Conservation (phyloP, 2,888 invertebrate species). For the Polymixis flavicincta region DNA sequence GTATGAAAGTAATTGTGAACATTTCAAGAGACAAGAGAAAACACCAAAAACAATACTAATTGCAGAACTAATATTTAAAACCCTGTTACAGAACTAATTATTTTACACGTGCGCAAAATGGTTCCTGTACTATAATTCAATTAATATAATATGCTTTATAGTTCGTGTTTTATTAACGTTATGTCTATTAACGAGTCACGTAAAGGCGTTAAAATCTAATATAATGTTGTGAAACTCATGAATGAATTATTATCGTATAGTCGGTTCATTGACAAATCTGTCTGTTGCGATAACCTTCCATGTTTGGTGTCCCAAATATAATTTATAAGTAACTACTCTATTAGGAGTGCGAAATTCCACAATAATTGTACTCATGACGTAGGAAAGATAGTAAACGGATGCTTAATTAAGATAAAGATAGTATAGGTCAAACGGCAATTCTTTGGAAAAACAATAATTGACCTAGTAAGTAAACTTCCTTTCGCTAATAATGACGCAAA, state of each 20-base stretch:
- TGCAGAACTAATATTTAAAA: conserved; percentile 26
- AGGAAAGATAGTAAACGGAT: conserved; percentile 10
- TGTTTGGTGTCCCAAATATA: conserved; percentile 48
- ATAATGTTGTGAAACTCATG: conserved; percentile 60
- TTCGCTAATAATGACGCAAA: background rate
- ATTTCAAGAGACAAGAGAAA: conserved; percentile 2
- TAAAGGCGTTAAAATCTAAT: conserved; percentile 51
- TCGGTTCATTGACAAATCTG: conserved; percentile 67
- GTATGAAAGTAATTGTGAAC: conserved; percentile 13
- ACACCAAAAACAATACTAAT: conserved; percentile 17
- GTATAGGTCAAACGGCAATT: conserved; percentile 10
- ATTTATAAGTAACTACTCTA: conserved; percentile 8
- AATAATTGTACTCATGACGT: conserved; percentile 2
- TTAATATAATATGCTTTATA: conserved; percentile 26
- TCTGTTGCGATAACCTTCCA: conserved; percentile 65
- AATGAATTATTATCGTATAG: conserved; percentile 65
- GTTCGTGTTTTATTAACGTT: conserved; percentile 43
- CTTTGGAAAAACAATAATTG: conserved; percentile 3
- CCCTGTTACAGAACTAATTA: conserved; percentile 14
- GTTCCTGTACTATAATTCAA: conserved; percentile 49
- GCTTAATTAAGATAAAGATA: conserved; percentile 26
- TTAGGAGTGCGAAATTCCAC: conserved; percentile 23
- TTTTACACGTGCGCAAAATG: conserved; percentile 22
- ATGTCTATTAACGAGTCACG: conserved; percentile 56
- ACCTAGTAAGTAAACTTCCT: conserved; percentile 3